Percentiles rank a stretch among this genome's conserved stretches.
Evolutionary conservation across 2,113 vertebrate species (phyloP).

Genomic region (Embiotoca jacksoni): DNA sequence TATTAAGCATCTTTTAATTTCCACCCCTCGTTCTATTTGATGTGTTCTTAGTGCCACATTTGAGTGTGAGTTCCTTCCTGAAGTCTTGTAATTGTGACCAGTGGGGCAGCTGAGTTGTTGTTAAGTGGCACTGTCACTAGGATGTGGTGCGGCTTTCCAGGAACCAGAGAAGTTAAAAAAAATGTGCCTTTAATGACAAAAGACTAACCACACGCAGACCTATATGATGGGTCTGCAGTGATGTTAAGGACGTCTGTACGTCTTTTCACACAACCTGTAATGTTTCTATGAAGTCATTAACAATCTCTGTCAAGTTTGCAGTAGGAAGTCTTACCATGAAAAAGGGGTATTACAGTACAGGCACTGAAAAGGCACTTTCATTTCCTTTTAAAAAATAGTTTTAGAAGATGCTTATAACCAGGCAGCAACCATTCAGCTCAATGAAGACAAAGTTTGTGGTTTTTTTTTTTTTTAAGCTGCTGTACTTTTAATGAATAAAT

Average conservation of each 20-base stretch:
- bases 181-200: slow-evolving; percentile 50
- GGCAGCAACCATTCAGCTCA: too few species aligned
- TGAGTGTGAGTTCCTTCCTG: slow-evolving; percentile 27
- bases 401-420: too few species aligned
- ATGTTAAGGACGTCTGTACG: slow-evolving; percentile 15
- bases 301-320: neutral
- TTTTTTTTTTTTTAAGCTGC: too few species aligned
- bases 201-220: slow-evolving; percentile 33
- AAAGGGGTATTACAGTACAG: neutral
- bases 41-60: slow-evolving; percentile 39
- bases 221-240: slow-evolving; percentile 23
- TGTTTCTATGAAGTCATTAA: slow-evolving; percentile 52
- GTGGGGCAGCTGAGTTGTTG: slow-evolving; percentile 38
- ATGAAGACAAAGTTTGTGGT: too few species aligned
- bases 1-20: slow-evolving; percentile 39
- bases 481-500: too few species aligned
- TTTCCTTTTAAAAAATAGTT: too few species aligned
- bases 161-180: slow-evolving; percentile 34
- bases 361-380: too few species aligned
- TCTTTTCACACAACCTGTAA: slow-evolving; percentile 28
- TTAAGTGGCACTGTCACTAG: slow-evolving; percentile 38
- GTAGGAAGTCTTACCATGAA: neutral
- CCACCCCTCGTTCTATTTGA: slow-evolving; percentile 18
- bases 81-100: slow-evolving; percentile 69
- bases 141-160: slow-evolving; percentile 48